Evolutionary conservation across 2,888 invertebrate species (phyloP).

Genomic region (Drosophila mettleri): DNA sequence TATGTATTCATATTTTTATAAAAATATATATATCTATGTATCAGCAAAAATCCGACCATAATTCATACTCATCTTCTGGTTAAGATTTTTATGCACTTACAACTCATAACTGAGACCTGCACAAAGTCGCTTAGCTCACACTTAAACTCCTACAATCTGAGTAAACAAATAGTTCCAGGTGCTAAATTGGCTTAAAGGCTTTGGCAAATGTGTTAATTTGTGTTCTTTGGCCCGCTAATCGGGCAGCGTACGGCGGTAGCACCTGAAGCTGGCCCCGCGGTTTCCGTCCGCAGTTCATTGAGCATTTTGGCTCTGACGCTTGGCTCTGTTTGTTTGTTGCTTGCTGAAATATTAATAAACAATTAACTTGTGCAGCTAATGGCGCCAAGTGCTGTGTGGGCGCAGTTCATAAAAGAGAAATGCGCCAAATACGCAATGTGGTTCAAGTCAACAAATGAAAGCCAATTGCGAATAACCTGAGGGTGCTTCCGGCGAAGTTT

Average conservation of each 20-base stretch:
- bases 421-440: constrained; percentile 77
- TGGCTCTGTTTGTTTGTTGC: constrained; percentile 30
- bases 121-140: not conserved
- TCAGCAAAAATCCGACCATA: not conserved
- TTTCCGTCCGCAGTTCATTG: not conserved
- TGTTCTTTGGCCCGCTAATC: constrained; percentile 24
- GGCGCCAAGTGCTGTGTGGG: constrained; percentile 52
- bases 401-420: constrained; percentile 33
- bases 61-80: not conserved
- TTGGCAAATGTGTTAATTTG: constrained; percentile 36
- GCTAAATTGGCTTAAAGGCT: constrained; percentile 41
- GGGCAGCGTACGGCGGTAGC: constrained; percentile 8
- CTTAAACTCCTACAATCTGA: not conserved
- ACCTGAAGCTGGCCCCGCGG: not conserved
- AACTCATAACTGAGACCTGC: not conserved
- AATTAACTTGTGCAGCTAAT: constrained; percentile 43
- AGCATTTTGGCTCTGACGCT: constrained; percentile 17
- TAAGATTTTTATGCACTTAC: not conserved
- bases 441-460: constrained; percentile 39
- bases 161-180: constrained; percentile 25
- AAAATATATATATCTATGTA: not conserved
- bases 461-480: constrained; percentile 30
- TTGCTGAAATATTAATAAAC: constrained; percentile 55
- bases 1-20: not conserved
- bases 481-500: constrained; percentile 56